Percentiles rank a stretch among this genome's conserved stretches.
Evolutionary conservation across 2,888 invertebrate genomes (phyloP).

Genomic region (Trachelus iudaicus): DNA sequence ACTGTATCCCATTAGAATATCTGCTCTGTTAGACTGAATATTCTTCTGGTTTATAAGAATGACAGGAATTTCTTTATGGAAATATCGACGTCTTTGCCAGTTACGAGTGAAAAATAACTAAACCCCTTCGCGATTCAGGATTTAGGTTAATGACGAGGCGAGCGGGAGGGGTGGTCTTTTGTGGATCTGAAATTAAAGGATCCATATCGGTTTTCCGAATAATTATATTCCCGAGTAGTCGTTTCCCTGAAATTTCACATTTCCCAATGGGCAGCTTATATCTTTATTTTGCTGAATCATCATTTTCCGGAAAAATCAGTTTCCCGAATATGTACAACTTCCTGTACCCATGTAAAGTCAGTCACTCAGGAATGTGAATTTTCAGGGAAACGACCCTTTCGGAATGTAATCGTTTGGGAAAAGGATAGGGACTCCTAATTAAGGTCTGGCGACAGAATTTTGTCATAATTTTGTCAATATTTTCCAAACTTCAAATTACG

Average conservation of each 20-base stretch:
- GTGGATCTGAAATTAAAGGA: neutral
- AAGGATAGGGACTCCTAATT: neutral
- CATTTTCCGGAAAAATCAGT: too few species aligned
- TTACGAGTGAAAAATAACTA: neutral
- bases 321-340: too few species aligned
- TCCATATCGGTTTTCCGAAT: too few species aligned
- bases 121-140: neutral
- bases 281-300: too few species aligned
- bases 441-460: neutral
- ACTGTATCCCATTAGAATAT: neutral
- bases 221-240: too few species aligned
- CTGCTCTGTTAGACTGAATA: neutral
- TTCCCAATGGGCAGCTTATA: too few species aligned
- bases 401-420: too few species aligned
- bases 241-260: too few species aligned
- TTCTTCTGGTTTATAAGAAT: neutral
- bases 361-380: too few species aligned
- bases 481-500: neutral
- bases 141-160: neutral
- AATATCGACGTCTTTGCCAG: neutral
- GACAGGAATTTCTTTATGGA: neutral
- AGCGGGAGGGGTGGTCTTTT: neutral
- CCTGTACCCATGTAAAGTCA: too few species aligned
- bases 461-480: neutral
- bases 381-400: too few species aligned